Base-by-base conservation (phyloP, 2,113 vertebrate species). In the Odontesthes bonariensis region DNA sequence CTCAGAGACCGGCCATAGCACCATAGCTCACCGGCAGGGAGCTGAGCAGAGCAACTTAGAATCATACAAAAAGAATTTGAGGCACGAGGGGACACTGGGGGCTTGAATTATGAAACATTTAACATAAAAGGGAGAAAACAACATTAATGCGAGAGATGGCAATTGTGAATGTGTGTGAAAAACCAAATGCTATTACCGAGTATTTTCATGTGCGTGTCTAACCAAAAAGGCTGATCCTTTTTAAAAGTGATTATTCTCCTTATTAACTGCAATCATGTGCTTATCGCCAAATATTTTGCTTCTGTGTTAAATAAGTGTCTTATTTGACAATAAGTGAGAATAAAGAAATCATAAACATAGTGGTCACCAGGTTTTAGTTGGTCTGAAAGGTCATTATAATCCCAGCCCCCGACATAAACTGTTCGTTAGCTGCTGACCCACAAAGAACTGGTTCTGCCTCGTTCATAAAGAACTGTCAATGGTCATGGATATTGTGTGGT, bases 51-150 rank as follows among this genome's bases (percentile, higher is more conserved):
- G 68, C 86, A 68, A 69, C 75, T 75, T 19, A 69, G 31, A 75
- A 52, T 64, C 53, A 54, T 61, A 82, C 69, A 82, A 40, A 66
- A 51, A 83, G 75, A 57, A 75, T 55, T 57, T 22, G 6, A 73
- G 61, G 58, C n/a, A 53, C 60, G 44, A 23, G 16, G 12, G 60
- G n/a, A 56, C 13, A 56, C 27, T 38, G 55, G 2, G 54, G 53
- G 46, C 23, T 7, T 83, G 69, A 91, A 87, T 90, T 89, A 91
- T 81, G 85, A 57, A 91, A 72, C 63, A 38, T 72, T 71, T 78
- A 68, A 78, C 57, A 85, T 77, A 80, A 79, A 73, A 12, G 6
- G 11, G 31, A 47, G 6, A 35, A 66, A 77, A 75, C 17, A 62
- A 60, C 22, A 35, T 40, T 76, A 63, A 75, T 63, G 46, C 16